Base-by-base conservation (phyloP, 2,797 vertebrate genomes). In the Hippopotamyrus pictus region DNA sequence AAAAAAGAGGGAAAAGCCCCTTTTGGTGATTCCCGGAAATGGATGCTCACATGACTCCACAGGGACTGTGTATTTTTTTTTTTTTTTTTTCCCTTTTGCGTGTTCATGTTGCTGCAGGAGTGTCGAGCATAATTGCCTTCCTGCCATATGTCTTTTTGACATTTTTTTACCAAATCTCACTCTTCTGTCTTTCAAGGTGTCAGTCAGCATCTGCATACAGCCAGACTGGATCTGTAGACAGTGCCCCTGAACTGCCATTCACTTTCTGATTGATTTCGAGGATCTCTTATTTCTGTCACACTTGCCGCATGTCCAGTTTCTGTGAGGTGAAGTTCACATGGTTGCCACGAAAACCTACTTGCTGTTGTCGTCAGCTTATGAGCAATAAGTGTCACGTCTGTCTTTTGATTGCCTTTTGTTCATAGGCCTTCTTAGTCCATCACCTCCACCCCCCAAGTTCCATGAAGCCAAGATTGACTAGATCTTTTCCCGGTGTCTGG, bases 361-460 rank as follows among this genome's bases (percentile, higher is more conserved):
- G 93, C 96, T 94, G 83, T 93, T 91, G 86, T 90, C 91, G 91
- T 91, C 93, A 94, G 95, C 96, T 95, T 95, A 95, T 95, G 95
- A 97, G 96, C 97, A 96, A 97, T 98, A 97, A 97, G 97, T 98
- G 98, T 97, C 97, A 97, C 96, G 95, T 95, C 95, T 94, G 91
- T 92, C 92, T 51, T 73, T 92, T 92, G 94, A 94, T 93, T 95
- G 95, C 95, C 93, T 94, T 94, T 88, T 93, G 93, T 94, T 92
- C 54, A 51, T 90, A 33, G n/a, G 17, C 12, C 19, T 62, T 53
- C 89, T 76, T 22, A 3, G n/a, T 69, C 29, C 2, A 14, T 19
- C 53, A 85, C 57, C 12, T 14, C 65, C 65, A 44, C 89, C 62
- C 5, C 90, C 89, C 53, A 89, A 29, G 44, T 90, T 57, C 53